These are phyloP conservation scores for Hippocampus kuda DNA, from an alignment of 2,797 vertebrate genomes.

Conservation along the genomic window DNA sequence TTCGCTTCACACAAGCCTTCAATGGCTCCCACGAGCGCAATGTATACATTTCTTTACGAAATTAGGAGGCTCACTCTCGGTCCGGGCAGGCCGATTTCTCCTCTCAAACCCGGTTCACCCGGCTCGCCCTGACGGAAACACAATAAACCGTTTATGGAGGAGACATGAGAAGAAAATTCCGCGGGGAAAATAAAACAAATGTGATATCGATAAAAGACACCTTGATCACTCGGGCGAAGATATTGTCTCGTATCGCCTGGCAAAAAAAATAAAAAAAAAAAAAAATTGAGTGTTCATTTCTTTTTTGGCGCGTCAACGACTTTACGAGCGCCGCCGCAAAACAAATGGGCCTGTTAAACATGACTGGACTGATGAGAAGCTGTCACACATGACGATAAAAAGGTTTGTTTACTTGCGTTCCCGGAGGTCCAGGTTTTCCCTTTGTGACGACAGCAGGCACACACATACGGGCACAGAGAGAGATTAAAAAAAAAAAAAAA, in stretches of 20 bases:
- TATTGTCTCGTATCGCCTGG: slow-evolving; percentile 49
- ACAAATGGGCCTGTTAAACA: slow-evolving; percentile 27
- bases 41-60: not conserved
- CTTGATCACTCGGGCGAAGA: slow-evolving; percentile 70
- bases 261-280: slow-evolving; percentile 3
- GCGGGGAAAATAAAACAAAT: not conserved
- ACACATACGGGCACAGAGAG: slow-evolving; percentile 16
- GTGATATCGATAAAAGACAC: slow-evolving; percentile 42
- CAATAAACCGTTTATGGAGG: not conserved
- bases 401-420: slow-evolving; percentile 63
- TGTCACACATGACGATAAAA: slow-evolving; percentile 23
- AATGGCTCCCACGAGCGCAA: too few relatives aligned
- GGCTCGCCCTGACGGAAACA: slow-evolving; percentile 44
- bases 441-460: slow-evolving; percentile 44
- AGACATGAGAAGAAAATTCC: not conserved
- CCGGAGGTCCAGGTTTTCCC: slow-evolving; percentile 76
- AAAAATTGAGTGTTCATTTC: slow-evolving; percentile 9
- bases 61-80: slow-evolving; percentile 59
- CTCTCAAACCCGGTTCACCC: slow-evolving; percentile 63
- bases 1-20: not conserved
- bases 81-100: slow-evolving; percentile 69
- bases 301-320: not conserved
- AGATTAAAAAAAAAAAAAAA: slow-evolving; percentile 4
- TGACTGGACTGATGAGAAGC: slow-evolving; percentile 28
- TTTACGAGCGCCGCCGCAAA: slow-evolving; percentile 13